Percentiles rank a stretch among this genome's conserved stretches.
These are phyloP conservation scores for Lonchura striata DNA, from an alignment of 2,113 vertebrate species.

Conservation along the genomic window DNA sequence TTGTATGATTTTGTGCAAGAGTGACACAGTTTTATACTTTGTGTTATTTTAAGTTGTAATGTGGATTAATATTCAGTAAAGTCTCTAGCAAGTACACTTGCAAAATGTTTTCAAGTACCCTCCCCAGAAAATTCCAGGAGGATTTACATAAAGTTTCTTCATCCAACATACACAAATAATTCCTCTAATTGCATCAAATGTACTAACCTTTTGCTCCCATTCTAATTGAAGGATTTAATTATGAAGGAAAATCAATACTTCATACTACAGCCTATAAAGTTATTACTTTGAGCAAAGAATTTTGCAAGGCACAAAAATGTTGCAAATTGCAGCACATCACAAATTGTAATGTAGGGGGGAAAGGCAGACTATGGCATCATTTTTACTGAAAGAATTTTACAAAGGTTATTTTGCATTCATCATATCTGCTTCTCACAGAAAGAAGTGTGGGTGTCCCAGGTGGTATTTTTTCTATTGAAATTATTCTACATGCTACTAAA, in stretches of 20 bases:
- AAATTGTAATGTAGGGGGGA: background rate
- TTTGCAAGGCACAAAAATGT: background rate
- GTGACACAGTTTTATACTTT: background rate
- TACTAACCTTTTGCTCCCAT: background rate
- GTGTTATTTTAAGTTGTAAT: background rate
- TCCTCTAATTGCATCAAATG: background rate
- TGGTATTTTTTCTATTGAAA: slow-evolving; percentile 22
- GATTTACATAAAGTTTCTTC: slow-evolving; percentile 25
- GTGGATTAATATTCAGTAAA: background rate
- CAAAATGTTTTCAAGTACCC: background rate
- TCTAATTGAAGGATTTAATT: slow-evolving; percentile 35
- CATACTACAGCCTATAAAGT: background rate
- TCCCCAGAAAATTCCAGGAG: background rate
- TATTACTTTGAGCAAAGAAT: background rate
- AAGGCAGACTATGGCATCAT: background rate
- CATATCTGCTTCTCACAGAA: background rate
- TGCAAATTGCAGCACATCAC: background rate
- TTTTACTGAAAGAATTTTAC: background rate
- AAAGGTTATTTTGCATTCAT: slow-evolving; percentile 12
- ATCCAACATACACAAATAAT: background rate
- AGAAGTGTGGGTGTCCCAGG: background rate
- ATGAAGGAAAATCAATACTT: slow-evolving; percentile 24
- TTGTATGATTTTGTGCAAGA: background rate
- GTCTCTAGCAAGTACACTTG: background rate
- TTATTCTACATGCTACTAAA: slow-evolving; percentile 1